Evolutionary conservation across 2,888 invertebrate genomes (phyloP), one percentile per base, ranked within the genome.

Genomic region (Xestia rhomboidea): DNA sequence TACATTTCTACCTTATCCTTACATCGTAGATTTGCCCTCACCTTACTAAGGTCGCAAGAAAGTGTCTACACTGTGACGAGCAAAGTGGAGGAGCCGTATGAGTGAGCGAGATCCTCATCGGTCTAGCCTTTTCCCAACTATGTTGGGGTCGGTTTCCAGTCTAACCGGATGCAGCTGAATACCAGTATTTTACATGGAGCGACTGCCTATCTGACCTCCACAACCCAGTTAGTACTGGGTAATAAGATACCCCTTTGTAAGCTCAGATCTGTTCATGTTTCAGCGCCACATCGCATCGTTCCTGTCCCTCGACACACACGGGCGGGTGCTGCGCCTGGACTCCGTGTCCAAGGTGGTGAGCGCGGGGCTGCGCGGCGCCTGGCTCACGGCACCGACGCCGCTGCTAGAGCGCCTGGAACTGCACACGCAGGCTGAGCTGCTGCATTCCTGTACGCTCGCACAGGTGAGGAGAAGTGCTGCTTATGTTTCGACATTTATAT

Each of bases 261-360:
- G 4, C 3, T 38, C 34, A 18, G 3, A 60, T 60, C 18, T 60
- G 4, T 38, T 18, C 2, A 38, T 63, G 11, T 77, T 27, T 2
- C 89, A 97, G 97, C 94, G 96, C 68, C 95, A 96, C 60, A 97
- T 97, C 0, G 97, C 97, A 0, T 98, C 98, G 0, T 98, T 98
- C 90, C 94, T 98, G 8, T 98, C 98, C 0, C 83, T 98, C 92
- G 98, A 98, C 93, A 97, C 97, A 0, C 98, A 98, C 91, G 98
- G 98, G 0, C 97, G 98, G 49, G 98, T 98, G 7, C 92, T 98
- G 38, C 97, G 98, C 49, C 96, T 98, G 87, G 98, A 98, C 94
- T 98, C 98, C 0, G 97, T 98, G 88, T 98, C 98, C 0, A 98
- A 98, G 96, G 97, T 98, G 44, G 91, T 98, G 68, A 97, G 98